Evolutionary conservation across 1,140 invertebrate genomes (phyloP), one percentile per base, ranked within the genome.

Genomic region (Cheumatopsyche charites): DNA sequence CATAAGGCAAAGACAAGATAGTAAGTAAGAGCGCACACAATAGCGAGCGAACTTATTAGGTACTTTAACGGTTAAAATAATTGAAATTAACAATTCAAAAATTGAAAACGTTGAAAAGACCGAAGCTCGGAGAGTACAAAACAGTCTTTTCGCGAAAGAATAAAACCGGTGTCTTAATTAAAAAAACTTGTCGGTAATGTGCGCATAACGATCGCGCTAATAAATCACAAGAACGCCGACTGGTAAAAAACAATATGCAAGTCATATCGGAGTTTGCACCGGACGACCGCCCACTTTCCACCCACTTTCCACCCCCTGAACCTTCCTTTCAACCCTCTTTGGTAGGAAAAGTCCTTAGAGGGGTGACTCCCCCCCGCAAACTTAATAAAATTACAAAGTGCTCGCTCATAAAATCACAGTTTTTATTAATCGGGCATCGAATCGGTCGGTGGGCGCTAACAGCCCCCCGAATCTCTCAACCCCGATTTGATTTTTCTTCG

Each of bases 351-450:
- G 43, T 47, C 43, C 4, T 13, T 2, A 2, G 15, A 1, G 55
- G 21, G 55, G 55, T 7, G 23, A 25, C 12, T 9, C 9, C 55
- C 0, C 58, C 58, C 5, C 58, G 61, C 70, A 72, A 74, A 74
- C 73, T 76, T 76, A 76, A 71, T 71, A 72, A 74, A 76, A 76
- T 74, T 74, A 76, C 75, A 71, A 76, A 76, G 75, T 76, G 73
- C 73, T 76, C 75, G 65, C 72, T 70, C 65, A 76, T 76, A 76
- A 76, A 76, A 76, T 76, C 73, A 70, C 72, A 72, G 67, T 74
- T 76, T 76, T 76, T 76, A 74, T 76, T 76, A 76, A 76, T 76
- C 75, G 73, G 68, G 71, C 73, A 76, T 76, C 70, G 74, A 75
- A 75, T 75, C 67, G 67, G 67, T 58, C 45, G 73, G 65, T 19